Evolutionary conservation across 2,113 vertebrate species (phyloP), one percentile per base, ranked within the genome.

Genomic region (Brachyhypopomus occidentalis): DNA sequence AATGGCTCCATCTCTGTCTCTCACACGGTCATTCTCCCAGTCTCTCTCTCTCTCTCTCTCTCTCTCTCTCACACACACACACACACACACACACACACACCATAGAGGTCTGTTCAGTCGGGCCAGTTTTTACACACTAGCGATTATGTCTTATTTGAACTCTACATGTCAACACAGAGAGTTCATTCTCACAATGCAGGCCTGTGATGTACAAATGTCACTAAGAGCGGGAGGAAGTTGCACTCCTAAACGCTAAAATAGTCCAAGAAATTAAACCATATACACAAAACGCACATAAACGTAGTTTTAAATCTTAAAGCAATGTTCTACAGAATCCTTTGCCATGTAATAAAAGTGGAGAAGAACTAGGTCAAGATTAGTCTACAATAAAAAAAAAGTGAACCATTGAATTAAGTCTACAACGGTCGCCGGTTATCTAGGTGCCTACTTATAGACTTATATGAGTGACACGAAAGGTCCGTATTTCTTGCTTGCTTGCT

Each of bases 31-130:
- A 2, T 3, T 30, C 30, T 30, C 30, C 3, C 30, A n/a, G n/a
- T 30, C 30, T 30, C 30, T 30, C 69, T 72, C 69, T 70, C 66
- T 36, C 22, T 70, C 30, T 27, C 66, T 72, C 36, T 41, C 71
- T 41, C 45, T 72, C 71, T 52, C 38, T 5, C 45, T 11, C 9
- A 0, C 11, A 52, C 8, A 52, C 17, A 23, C 67, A 3, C n/a
- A 5, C 70, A 52, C 20, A 2, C 62, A 64, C 56, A 22, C 17
- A 67, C 16, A 30, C 36, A 67, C 16, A 67, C 27, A 34, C 27
- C 64, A 22, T 4, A 20, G 17, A 67, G n/a, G 27, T 36, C 64
- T 7, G 17, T 67, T 45, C 70, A 6, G 8, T 23, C n/a, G 11
- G 60, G 60, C 25, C 23, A 55, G 8, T 22, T 23, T 12, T 56